Percentiles rank a stretch among this genome's conserved stretches.
Evolutionary conservation across 2,113 vertebrate genomes (phyloP).

Genomic region (Psilopsiagon aymara): DNA sequence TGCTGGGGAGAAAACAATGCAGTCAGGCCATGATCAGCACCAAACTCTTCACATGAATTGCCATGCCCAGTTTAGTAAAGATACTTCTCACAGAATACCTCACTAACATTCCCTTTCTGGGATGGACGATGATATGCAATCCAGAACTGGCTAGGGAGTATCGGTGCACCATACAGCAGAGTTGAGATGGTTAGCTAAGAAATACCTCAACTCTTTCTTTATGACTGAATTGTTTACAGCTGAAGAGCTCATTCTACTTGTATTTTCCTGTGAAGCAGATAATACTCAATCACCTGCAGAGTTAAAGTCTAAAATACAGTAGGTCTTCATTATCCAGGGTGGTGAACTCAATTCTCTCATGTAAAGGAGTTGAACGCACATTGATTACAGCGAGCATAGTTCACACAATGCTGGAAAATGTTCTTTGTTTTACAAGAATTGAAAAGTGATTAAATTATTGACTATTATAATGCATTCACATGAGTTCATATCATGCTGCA

Average conservation of each 20-base stretch:
- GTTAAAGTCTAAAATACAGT: conserved; percentile 24
- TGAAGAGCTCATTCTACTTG: conserved; percentile 36
- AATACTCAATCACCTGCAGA: conserved; percentile 42
- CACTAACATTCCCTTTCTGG: background rate
- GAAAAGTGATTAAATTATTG: conserved; percentile 50
- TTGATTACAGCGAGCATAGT: background rate
- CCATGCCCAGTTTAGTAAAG: background rate
- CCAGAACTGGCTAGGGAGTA: background rate
- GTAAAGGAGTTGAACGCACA: conserved; percentile 14
- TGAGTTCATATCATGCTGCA: background rate
- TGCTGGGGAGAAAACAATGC: background rate
- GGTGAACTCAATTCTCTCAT: conserved; percentile 29
- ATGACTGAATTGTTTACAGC: conserved; percentile 40
- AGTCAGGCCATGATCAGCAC: background rate
- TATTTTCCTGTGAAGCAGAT: conserved; percentile 42
- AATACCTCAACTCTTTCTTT: conserved; percentile 17
- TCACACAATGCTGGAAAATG: conserved; percentile 34
- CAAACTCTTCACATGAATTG: background rate
- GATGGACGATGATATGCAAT: background rate
- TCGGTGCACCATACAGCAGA: background rate
- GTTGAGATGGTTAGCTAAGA: background rate
- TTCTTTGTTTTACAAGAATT: conserved; percentile 54
- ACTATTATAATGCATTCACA: conserved; percentile 48
- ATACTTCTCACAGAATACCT: background rate
- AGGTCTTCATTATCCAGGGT: conserved; percentile 37